A percentile compares a stretch with the other conserved stretches of the same genome.
Conservation (phyloP, 92 coral and sea anemone species). For the Parazoanthus swiftii region DNA sequence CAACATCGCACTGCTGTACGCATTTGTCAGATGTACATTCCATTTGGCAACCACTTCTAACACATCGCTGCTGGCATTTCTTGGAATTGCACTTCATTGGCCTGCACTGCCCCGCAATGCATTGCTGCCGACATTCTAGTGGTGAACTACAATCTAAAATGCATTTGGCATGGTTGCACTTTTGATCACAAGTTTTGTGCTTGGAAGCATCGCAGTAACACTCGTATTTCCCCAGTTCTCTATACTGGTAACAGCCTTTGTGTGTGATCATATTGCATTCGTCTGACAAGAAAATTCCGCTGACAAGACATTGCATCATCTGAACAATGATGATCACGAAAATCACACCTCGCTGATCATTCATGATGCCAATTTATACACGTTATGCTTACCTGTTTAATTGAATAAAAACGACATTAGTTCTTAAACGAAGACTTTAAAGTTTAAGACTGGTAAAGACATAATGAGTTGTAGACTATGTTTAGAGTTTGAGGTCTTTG, state of each 20-base stretch:
- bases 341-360: neutral
- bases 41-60: slow-evolving; percentile 80
- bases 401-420: neutral
- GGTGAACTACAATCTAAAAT: slow-evolving; percentile 59
- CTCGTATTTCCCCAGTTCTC: slow-evolving; percentile 43
- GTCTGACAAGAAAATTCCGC: slow-evolving; percentile 19
- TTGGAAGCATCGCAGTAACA: slow-evolving; percentile 42
- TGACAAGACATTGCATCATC: neutral
- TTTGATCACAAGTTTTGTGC: slow-evolving; percentile 60
- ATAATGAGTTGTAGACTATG: too few relatives aligned
- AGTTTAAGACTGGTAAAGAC: neutral
- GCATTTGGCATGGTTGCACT: slow-evolving; percentile 73
- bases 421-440: too few relatives aligned
- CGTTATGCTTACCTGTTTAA: neutral
- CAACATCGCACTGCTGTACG: slow-evolving; percentile 64
- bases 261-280: slow-evolving; percentile 49
- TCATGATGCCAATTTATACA: neutral
- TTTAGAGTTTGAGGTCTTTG: too few relatives aligned
- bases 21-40: slow-evolving; percentile 65
- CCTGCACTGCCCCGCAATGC: slow-evolving; percentile 73
- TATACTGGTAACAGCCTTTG: slow-evolving; percentile 57
- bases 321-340: neutral
- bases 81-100: slow-evolving; percentile 59
- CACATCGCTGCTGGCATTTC: slow-evolving; percentile 66
- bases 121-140: slow-evolving; percentile 72